Evolutionary conservation across 1,140 invertebrate species (phyloP).

Genomic region (Pseudomyrmex cubaensis): DNA sequence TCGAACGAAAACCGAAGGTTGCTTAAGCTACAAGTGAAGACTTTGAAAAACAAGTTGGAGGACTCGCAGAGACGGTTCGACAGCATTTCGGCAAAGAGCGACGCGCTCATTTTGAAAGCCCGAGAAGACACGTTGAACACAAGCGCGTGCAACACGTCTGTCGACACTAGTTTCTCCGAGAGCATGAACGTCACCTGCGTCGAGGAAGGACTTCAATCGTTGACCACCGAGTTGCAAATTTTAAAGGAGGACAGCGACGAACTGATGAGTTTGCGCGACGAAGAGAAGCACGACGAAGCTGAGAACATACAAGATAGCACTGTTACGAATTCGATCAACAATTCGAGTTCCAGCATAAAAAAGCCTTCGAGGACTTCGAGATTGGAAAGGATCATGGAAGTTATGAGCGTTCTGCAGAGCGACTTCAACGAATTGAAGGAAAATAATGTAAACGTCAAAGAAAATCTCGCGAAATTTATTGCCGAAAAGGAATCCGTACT

Average conservation of each 20-base stretch:
- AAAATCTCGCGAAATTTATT: slow-evolving; percentile 48
- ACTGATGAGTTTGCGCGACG: slow-evolving; percentile 39
- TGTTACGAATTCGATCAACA: not conserved
- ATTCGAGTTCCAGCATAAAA: not conserved
- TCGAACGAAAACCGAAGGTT: slow-evolving; percentile 69
- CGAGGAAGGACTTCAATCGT: slow-evolving; percentile 55
- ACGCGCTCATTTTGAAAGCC: slow-evolving; percentile 71
- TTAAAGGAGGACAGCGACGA: slow-evolving; percentile 55
- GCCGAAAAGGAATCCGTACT: slow-evolving; percentile 32
- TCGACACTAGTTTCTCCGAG: slow-evolving; percentile 51
- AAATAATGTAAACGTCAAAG: not conserved
- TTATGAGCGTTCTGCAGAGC: slow-evolving; percentile 24
- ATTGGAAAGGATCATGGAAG: slow-evolving; percentile 36
- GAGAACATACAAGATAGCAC: slow-evolving; percentile 42
- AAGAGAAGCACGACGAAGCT: slow-evolving; percentile 58
- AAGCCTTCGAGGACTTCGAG: slow-evolving; percentile 1
- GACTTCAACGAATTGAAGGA: slow-evolving; percentile 62
- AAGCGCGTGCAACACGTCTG: slow-evolving; percentile 38
- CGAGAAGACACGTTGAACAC: slow-evolving; percentile 67
- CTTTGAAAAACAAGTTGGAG: slow-evolving; percentile 69
- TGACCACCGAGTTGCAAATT: slow-evolving; percentile 58
- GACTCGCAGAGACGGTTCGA: slow-evolving; percentile 76
- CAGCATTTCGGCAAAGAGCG: slow-evolving; percentile 65
- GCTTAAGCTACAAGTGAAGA: slow-evolving; percentile 75
- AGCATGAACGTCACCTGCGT: slow-evolving; percentile 57